Percentiles rank a stretch among this genome's conserved stretches.
phyloP scores from a whole-genome alignment of 2,888 invertebrate species.

The Chrysopilus asiliformis region DNA sequence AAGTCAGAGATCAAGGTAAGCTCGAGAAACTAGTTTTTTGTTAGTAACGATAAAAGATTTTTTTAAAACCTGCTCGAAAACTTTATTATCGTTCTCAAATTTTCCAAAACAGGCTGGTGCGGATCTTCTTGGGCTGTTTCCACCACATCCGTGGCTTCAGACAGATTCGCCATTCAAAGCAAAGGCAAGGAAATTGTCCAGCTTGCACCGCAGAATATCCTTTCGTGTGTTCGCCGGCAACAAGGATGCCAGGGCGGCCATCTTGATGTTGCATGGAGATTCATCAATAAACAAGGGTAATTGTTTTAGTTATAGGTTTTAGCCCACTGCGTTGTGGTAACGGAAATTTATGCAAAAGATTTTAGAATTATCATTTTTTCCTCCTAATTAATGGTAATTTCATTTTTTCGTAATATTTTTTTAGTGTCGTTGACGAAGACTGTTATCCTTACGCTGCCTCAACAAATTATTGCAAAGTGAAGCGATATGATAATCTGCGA shows the following conservation, averaged over 20 bases:
- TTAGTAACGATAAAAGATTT: neutral
- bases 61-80: too few relatives aligned
- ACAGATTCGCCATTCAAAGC: slow-evolving; percentile 73
- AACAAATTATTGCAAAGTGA: slow-evolving; percentile 1
- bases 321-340: too few relatives aligned
- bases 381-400: too few relatives aligned
- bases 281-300: slow-evolving; percentile 62
- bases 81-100: neutral
- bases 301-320: too few relatives aligned
- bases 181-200: slow-evolving; percentile 57
- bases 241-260: slow-evolving; percentile 83
- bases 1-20: slow-evolving; percentile 58
- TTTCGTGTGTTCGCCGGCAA: slow-evolving; percentile 69
- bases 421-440: slow-evolving; percentile 66
- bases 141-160: slow-evolving; percentile 66
- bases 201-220: slow-evolving; percentile 71
- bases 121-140: slow-evolving; percentile 91
- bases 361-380: too few relatives aligned
- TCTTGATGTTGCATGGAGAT: slow-evolving; percentile 86
- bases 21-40: slow-evolving; percentile 16
- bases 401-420: too few relatives aligned
- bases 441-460: slow-evolving; percentile 62
- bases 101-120: slow-evolving; percentile 41
- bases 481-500: slow-evolving; percentile 29
- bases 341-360: too few relatives aligned